Evolutionary conservation across 2,888 invertebrate species (phyloP).

Genomic region (Xanthorhoe designata): DNA sequence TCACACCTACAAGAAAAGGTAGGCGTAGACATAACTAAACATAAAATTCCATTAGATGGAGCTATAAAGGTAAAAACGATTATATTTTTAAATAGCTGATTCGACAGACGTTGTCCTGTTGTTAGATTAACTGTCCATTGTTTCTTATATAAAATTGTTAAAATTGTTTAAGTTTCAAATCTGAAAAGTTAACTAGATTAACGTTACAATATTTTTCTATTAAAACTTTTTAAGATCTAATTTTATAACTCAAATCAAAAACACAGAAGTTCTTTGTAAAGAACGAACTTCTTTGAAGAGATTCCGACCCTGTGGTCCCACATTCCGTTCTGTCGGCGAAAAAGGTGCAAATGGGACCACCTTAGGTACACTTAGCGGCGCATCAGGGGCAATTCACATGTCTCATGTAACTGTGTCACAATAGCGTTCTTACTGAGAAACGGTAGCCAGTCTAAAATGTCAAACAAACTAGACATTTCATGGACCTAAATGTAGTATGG

Average conservation of each 20-base stretch:
- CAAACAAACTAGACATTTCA: no score
- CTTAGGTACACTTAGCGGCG: slow-evolving; percentile 26
- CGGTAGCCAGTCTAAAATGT: background rate
- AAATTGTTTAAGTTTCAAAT: no score
- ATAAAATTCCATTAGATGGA: no score
- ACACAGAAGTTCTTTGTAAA: background rate
- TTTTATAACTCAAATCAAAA: background rate
- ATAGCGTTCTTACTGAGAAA: background rate
- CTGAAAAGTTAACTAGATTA: no score
- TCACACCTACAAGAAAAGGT: background rate
- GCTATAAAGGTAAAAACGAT: no score
- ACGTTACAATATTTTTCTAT: no score
- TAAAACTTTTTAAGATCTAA: background rate
- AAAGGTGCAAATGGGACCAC: slow-evolving; percentile 33
- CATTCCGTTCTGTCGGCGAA: slow-evolving; percentile 26
- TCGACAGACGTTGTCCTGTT: no score
- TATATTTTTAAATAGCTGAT: no score
- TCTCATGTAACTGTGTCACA: slow-evolving; percentile 25
- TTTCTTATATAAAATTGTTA: no score
- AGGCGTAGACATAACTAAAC: background rate
- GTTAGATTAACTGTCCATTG: no score
- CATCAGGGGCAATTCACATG: slow-evolving; percentile 26
- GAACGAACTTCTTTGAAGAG: background rate
- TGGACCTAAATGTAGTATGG: no score
- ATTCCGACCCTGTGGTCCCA: background rate